Evolutionary conservation across 2,888 invertebrate genomes (phyloP), one percentile per base, ranked within the genome.

Genomic region (Andrena camellia): DNA sequence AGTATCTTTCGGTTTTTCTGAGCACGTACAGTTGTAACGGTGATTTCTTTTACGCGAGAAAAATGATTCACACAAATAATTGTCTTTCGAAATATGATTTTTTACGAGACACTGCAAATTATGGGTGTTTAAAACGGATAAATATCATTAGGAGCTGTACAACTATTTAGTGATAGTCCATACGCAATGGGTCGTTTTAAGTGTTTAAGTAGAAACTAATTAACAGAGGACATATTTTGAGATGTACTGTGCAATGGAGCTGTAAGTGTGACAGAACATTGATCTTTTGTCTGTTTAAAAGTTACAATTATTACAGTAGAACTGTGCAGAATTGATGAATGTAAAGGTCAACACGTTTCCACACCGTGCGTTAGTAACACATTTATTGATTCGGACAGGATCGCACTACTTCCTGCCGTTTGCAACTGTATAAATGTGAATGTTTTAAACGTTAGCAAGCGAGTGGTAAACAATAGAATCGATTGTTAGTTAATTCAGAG

Each of bases 231-330:
- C 72, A 63, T 80, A 54, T 70, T 52, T 35, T 64, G 68, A 84
- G 72, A 86, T 78, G 80, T 87, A 87, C 78, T 84, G 84, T 87
- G 87, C 77, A 79, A 77, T 74, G 72, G 66, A 84, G 77, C 69
- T 74, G 78, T 78, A 23, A 69, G 60, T 64, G 54, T 74, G 72
- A 54, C 54, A 59, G 69, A 68, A 23, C 13, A 52, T 17, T 78
- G 50, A 71, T 54, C 52, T 59, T 74, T 71, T 35, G 59, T 50
- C 26, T 59, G 29, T 83, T 70, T 69, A 71, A 73, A 72, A 73
- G 42, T 71, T 66, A 68, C 60, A 71, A 77, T 78, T 78, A 77
- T 81, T 75, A 74, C 73, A 69, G 23, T 75, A 81, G 62, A 73
- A 71, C 76, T 84, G 76, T 81, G 77, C 71, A 78, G 59, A 87